Conservation (phyloP, 2,888 invertebrate species). For the Amitus sp. region DNA sequence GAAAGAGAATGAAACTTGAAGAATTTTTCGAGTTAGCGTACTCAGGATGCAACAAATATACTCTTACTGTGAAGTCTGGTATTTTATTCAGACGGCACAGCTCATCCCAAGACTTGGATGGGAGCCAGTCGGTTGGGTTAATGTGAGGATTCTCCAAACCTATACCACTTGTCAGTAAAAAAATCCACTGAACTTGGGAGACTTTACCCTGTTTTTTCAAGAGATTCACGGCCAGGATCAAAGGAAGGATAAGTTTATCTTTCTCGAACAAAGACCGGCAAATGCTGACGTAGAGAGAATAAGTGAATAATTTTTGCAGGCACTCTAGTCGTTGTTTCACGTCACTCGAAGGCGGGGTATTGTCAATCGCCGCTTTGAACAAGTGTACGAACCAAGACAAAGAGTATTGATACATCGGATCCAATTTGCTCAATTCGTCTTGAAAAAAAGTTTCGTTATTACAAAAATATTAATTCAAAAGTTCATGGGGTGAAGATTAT, state of each 20-base stretch:
- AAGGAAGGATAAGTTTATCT: slow-evolving; percentile 91
- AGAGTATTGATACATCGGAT: slow-evolving; percentile 98
- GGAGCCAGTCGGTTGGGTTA: slow-evolving; percentile 80
- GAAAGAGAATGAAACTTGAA: slow-evolving; percentile 69
- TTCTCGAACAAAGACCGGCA: slow-evolving; percentile 95
- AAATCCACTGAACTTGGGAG: slow-evolving; percentile 81
- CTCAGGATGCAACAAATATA: slow-evolving; percentile 9
- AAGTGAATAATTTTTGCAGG: slow-evolving; percentile 84
- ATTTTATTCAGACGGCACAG: slow-evolving; percentile 74
- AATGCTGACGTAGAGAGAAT: slow-evolving; percentile 91
- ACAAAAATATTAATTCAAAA: too few species aligned
- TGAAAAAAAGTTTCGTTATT: too few species aligned
- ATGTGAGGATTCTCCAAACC: slow-evolving; percentile 80
- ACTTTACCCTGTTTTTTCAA: slow-evolving; percentile 73
- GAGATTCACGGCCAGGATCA: slow-evolving; percentile 79
- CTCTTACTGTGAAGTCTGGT: slow-evolving; percentile 63
- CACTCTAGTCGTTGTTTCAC: slow-evolving; percentile 79
- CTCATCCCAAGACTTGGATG: slow-evolving; percentile 81
- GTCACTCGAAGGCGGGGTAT: slow-evolving; percentile 84
- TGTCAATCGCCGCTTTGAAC: slow-evolving; percentile 87
- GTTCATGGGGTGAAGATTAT: too few species aligned
- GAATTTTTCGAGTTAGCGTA: not conserved
- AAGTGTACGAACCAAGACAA: slow-evolving; percentile 93
- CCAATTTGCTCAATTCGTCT: too few species aligned
- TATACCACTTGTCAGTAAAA: slow-evolving; percentile 87